Evolutionary conservation across 1,140 invertebrate species (phyloP), one percentile per base, ranked within the genome.

Genomic region (Calycopis cecrops): DNA sequence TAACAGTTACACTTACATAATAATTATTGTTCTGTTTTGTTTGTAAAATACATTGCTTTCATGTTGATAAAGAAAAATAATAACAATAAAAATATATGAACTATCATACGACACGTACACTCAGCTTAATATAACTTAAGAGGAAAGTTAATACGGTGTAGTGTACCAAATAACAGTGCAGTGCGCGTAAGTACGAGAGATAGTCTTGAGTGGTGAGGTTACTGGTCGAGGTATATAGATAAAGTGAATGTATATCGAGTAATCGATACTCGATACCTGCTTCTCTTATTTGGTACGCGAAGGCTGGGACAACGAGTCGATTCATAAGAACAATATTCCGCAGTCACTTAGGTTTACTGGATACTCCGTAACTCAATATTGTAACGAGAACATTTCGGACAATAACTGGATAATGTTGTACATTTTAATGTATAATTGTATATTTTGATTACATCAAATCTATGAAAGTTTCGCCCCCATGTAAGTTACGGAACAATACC

Each of bases 11-110:
- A 79, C 81, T 87, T 87, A 87, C 74, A 87, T 83, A 80, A 84
- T 87, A 87, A 87, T 87, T 87, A 87, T 87, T 87, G 84, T 87
- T 87, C 83, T 84, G 81, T 71, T 80, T 86, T 84, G 74, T 85
- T 82, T 85, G 77, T 85, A 85, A 82, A 82, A 87, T 82, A 87
- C 79, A 87, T 85, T 87, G 83, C 80, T 86, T 85, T 79, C 75
- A 86, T 66, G 75, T 80, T 80, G 76, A 79, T 69, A 78, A 79
- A 85, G 81, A 86, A 86, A 83, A 53, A 44, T 21, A 86, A 85
- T 86, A 86, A 86, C 83, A 79, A 74, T 79, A 79, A 81, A 67
- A 82, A 84, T 85, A 83, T 81, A 83, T 79, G 63, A 73, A 82
- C 71, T 70, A 44, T 70, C 68, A 76, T 76, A 86, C 69, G 72